Percentiles rank a stretch among this genome's conserved stretches.
Conservation (phyloP, 1,140 invertebrate genomes). For the Battus philenor region DNA sequence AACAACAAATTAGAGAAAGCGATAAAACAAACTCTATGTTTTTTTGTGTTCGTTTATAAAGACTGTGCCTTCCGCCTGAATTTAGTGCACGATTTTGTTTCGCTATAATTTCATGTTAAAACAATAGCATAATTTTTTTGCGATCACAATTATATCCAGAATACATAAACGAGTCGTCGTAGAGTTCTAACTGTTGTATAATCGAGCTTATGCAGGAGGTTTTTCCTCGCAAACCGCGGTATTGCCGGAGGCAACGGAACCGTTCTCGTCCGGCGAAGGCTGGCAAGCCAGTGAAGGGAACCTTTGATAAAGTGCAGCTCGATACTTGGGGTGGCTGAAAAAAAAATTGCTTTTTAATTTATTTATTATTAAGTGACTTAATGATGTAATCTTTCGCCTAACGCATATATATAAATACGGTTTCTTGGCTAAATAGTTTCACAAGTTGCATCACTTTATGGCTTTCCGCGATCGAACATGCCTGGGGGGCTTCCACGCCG, state of each 20-base stretch:
- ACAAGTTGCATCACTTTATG: too few relatives aligned
- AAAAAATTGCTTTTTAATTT: too few relatives aligned
- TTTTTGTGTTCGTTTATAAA: too few relatives aligned
- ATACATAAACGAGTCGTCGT: not conserved
- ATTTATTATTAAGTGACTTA: too few relatives aligned
- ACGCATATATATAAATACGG: too few relatives aligned
- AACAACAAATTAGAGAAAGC: too few relatives aligned
- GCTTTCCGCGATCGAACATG: too few relatives aligned
- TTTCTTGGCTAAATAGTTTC: too few relatives aligned
- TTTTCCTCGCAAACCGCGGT: conserved; percentile 77
- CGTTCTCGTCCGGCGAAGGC: conserved; percentile 71
- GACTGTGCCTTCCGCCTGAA: not conserved
- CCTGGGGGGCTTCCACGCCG: too few relatives aligned
- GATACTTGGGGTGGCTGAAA: conserved; percentile 82
- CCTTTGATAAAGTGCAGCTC: conserved; percentile 78
- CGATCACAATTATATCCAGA: not conserved
- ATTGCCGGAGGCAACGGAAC: conserved; percentile 77
- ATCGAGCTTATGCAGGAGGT: conserved; percentile 69
- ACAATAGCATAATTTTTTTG: not conserved
- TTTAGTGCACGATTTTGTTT: not conserved
- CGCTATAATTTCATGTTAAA: not conserved
- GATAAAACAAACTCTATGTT: too few relatives aligned
- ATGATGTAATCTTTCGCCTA: too few relatives aligned
- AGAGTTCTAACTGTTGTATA: not conserved
- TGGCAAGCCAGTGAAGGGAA: conserved; percentile 78